Evolutionary conservation across 2,888 invertebrate species (phyloP), one percentile per base, ranked within the genome.

Genomic region (Ophioninae sp.): DNA sequence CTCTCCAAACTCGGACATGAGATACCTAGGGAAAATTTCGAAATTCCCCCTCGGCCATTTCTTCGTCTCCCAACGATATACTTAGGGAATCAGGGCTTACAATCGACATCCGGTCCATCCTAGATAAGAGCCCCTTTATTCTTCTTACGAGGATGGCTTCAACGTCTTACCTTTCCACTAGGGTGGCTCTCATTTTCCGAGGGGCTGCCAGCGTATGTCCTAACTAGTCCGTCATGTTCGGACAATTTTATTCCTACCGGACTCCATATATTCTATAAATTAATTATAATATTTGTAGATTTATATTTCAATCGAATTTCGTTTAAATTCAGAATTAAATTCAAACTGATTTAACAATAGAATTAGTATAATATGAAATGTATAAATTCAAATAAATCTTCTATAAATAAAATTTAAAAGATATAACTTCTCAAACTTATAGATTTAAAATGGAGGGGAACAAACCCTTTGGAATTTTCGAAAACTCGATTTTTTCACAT

Each of bases 101-200:
- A 2, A 51, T 8, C 17, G 17, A 17, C 7, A 68, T 68, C 23
- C 51, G 23, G 68, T 23, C 51, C 30, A 51, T 68, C 44, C 51
- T 68, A 30, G 68, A 30, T 51, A 30, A 30, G 9, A 51, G 51
- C 23, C 68, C 68, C 23, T 68, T 30, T 41, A 51, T 44, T 39
- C 23, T 20, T 58, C 58, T 20, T 71, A 9, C 17, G 56, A 58
- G 58, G n/a, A 10, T 37, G 30, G 30, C 56, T n/a, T 71, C 58
- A 20, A 37, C 37, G 23, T 37, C 30, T 20, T 71, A 10, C 37
- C 56, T 71, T 71, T 71, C 69, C 69, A 56, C 69, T n/a, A 20
- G 69, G 58, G 69, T 58, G 69, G 20, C n/a, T 71, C 20, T 56
- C 10, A 71, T 71, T 37, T 37, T 58, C 37, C 37, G 69, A 71